Base-by-base conservation (phyloP, 1,140 invertebrate genomes). In the Pantala flavescens region DNA sequence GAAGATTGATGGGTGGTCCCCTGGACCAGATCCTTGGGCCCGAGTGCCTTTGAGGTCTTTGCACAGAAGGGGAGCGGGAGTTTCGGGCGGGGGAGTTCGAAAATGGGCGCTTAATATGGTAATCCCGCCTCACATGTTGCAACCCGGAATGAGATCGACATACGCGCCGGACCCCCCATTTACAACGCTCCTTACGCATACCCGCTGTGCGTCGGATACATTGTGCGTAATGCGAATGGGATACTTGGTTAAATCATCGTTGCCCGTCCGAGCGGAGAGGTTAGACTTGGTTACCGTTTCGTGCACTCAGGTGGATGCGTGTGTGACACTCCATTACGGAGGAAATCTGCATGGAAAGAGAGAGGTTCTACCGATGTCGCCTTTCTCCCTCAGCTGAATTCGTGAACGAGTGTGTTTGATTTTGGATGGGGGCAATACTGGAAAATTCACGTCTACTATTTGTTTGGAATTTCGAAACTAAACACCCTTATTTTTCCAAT, bases 101-200 rank as follows among this genome's bases (percentile, higher is more conserved):
- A 63, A 63, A 63, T 63, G 49, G 49, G 49, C 49, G 49, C 49
- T 63, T 63, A 63, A 63, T 63, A 63, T 63, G 49, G 49, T 63
- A 63, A 63, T 63, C 49, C 49, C 14, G 49, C 49, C n/a, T 63
- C 14, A 63, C 49, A 63, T 63, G 49, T 63, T 63, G 49, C 49
- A 21, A 1, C 49, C 49, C 49, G 12, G 5, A 16, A 21, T 63
- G n/a, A 49, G n/a, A 63, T 19, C 49, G 12, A 1, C 49, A 16
- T 21, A 16, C n/a, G 14, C 49, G 49, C 49, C 49, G 16, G 49
- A 63, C 49, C 12, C 5, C 49, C 49, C 49, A 16, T 21, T 63
- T 21, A 16, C 49, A 7, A 16, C 49, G 49, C 28, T 36, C 28
- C 28, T 36, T 36, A 36, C 49, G 12, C 49, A 14, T 63, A 63